Evolutionary conservation across 2,113 vertebrate genomes (phyloP).

Genomic region (Serilophus lunatus): DNA sequence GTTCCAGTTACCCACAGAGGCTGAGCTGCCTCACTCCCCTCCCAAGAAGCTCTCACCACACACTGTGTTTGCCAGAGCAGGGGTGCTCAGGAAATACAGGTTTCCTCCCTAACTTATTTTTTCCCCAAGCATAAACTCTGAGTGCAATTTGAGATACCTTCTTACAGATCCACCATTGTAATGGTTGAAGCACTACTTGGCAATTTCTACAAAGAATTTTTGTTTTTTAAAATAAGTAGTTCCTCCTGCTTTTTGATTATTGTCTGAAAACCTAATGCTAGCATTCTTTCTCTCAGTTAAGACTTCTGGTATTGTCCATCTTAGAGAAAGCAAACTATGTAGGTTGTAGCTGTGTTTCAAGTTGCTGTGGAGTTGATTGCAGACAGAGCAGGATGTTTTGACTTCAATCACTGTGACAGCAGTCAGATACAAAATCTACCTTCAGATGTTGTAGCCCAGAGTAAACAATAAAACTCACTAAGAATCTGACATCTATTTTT

Average conservation of each 20-base stretch:
- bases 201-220: neutral
- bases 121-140: neutral
- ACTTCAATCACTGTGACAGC: slow-evolving; percentile 48
- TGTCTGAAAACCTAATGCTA: neutral
- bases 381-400: neutral
- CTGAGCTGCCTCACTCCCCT: neutral
- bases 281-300: neutral
- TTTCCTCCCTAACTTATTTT: neutral
- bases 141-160: neutral
- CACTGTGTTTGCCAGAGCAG: neutral
- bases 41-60: neutral
- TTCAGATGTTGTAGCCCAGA: slow-evolving; percentile 9
- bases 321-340: neutral
- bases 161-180: neutral
- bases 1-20: rapidly evolving
- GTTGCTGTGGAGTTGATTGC: neutral
- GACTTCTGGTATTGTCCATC: neutral
- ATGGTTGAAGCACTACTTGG: neutral
- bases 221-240: neutral
- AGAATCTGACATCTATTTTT: slow-evolving; percentile 35
- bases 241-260: neutral
- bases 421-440: slow-evolving; percentile 31
- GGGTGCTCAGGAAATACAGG: neutral
- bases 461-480: slow-evolving; percentile 37
- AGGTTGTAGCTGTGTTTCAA: neutral